Conservation (phyloP, 2,113 vertebrate species). For the Clinocottus analis region DNA sequence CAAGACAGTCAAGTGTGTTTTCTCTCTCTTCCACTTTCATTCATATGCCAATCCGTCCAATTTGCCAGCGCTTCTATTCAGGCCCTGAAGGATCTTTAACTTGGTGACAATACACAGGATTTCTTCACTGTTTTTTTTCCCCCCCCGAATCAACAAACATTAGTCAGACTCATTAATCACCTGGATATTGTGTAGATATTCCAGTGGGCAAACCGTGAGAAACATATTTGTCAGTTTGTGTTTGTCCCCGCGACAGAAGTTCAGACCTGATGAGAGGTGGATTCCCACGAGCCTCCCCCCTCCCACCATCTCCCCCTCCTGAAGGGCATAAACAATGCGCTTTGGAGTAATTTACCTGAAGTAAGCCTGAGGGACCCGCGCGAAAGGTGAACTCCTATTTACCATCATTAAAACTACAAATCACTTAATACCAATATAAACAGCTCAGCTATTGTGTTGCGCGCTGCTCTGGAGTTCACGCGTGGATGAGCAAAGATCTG, state of each 20-base stretch:
- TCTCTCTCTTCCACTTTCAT: constrained; percentile 4
- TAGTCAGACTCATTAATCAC: constrained; percentile 54
- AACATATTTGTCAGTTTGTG: constrained; percentile 67
- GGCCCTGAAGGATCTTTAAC: not conserved
- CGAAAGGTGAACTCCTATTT: constrained; percentile 82
- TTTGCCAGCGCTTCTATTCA: not conserved
- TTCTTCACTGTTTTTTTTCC: not conserved
- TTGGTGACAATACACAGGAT: not conserved
- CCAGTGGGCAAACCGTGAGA: constrained; percentile 47
- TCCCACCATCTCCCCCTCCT: constrained; percentile 62
- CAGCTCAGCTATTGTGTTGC: constrained; percentile 81
- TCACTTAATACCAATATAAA: constrained; percentile 83
- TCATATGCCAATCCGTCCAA: constrained; percentile 42
- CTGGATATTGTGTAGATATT: constrained; percentile 46
- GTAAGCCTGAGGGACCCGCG: constrained; percentile 77
- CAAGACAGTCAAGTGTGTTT: constrained; percentile 57
- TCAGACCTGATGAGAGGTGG: constrained; percentile 72
- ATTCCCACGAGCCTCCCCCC: constrained; percentile 63
- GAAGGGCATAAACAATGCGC: constrained; percentile 79
- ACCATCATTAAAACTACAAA: constrained; percentile 84
- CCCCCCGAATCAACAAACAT: constrained; percentile 22
- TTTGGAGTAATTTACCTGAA: constrained; percentile 81
- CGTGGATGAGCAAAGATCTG: constrained; percentile 80
- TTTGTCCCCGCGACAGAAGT: constrained; percentile 67
- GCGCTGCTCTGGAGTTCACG: constrained; percentile 70